Conservation (phyloP, 2,888 invertebrate genomes). For the Acronicta aceris region DNA sequence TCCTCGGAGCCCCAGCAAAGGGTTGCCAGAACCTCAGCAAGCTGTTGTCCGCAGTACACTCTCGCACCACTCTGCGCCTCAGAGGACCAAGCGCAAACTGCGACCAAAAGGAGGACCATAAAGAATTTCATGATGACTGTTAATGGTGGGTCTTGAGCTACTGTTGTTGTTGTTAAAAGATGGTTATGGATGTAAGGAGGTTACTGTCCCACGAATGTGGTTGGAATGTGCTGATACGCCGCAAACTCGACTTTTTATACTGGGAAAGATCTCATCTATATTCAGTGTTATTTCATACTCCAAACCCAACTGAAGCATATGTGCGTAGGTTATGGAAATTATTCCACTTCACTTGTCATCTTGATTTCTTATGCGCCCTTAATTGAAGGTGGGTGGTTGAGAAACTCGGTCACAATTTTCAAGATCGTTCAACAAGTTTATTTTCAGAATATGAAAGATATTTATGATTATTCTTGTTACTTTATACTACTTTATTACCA, state of each 20-base stretch:
- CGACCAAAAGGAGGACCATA: slow-evolving; percentile 15
- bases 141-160: neutral
- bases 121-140: slow-evolving; percentile 26
- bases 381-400: neutral
- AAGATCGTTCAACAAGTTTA: neutral
- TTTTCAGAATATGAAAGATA: neutral
- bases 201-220: neutral
- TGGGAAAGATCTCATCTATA: slow-evolving; percentile 21
- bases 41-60: slow-evolving; percentile 25
- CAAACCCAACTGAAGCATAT: slow-evolving; percentile 4
- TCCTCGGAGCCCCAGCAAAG: slow-evolving; percentile 16
- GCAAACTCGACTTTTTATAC: slow-evolving; percentile 26
- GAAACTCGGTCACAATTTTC: neutral
- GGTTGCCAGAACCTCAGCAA: slow-evolving; percentile 10
- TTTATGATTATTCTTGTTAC: neutral
- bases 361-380: slow-evolving; percentile 18
- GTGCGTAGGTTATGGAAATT: slow-evolving; percentile 26
- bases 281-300: slow-evolving; percentile 18
- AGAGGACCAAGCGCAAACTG: slow-evolving; percentile 12
- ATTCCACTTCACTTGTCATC: slow-evolving; percentile 19
- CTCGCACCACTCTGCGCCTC: slow-evolving; percentile 16
- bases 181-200: slow-evolving; percentile 1
- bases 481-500: neutral
- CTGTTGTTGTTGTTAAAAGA: neutral
- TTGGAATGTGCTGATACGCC: slow-evolving; percentile 20